These are phyloP conservation scores for Burhinus oedicnemus DNA, from an alignment of 2,113 vertebrate genomes.

Conservation along the genomic window DNA sequence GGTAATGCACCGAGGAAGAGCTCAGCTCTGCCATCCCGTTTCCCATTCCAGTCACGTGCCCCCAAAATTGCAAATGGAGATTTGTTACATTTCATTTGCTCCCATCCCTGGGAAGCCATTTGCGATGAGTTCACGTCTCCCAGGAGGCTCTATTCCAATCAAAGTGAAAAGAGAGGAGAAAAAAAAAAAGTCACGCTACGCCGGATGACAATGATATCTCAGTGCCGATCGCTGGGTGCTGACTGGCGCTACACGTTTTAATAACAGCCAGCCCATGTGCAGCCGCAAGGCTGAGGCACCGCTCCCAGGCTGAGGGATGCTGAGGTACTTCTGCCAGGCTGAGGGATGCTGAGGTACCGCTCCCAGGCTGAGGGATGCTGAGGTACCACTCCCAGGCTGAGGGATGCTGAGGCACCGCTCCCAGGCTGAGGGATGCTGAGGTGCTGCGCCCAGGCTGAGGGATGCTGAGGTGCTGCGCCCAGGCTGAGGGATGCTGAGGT, in stretches of 20 bases:
- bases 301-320: not conserved
- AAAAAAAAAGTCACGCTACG: not conserved
- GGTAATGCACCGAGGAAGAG: not conserved
- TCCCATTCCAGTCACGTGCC: constrained; percentile 79
- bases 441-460: not conserved
- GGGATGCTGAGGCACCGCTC: not conserved
- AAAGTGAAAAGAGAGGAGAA: constrained; percentile 13
- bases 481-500: not conserved
- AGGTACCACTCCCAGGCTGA: not conserved
- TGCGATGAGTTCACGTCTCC: constrained; percentile 78
- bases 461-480: not conserved
- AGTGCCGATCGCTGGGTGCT: not conserved
- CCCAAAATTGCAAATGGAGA: constrained; percentile 86
- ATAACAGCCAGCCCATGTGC: not conserved
- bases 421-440: not conserved
- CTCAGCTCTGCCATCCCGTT: constrained; percentile 75
- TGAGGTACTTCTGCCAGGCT: not conserved
- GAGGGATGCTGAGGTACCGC: too few relatives aligned
- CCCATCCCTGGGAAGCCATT: constrained; percentile 76
- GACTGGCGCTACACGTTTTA: not conserved
- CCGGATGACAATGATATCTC: not conserved
- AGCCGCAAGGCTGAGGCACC: not conserved
- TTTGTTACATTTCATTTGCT: constrained; percentile 91
- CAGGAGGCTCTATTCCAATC: constrained; percentile 61
- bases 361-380: not conserved